Base-by-base conservation (phyloP, 37 sponge, comb jelly and placozoan species). In the Oscarella lobularis region DNA sequence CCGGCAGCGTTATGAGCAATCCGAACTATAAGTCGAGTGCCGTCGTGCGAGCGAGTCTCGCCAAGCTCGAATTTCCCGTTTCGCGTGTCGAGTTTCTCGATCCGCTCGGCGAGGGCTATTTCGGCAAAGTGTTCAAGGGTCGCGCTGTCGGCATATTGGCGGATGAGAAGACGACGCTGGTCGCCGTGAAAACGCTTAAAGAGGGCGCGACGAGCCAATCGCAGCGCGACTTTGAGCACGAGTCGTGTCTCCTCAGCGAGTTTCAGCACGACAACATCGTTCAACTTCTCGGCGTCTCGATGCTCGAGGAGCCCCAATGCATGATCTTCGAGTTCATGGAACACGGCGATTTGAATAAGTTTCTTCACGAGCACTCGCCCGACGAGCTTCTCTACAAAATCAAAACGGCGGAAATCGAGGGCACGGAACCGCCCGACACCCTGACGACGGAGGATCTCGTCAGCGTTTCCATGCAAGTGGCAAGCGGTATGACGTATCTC, bases 251-350 rank as follows among this genome's bases (percentile, higher is more conserved):
- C 14, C 81, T 85, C 81, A 76, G 74, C 30, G 37, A 60, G 3
- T 85, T 85, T 27, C 72, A 87, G 31, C 88, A 92, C 66, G 33
- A 31, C 0, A 81, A 82, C 65, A 73, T 86, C 0, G 39, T 86
- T 20, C 67, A 73, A 27, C 71, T 82, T 35, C 39, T 86, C 1
- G 87, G 72, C 1, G 73, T 86, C 30, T 86, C 82, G 60, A 77
- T 72, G 3, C 5, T 5, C 6, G n/a, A 33, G 0, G 65, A 60
- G 36, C 80, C 74, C 27, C 80, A 73, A 73, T 81, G 82, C 31
- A 86, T 86, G 87, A 78, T 86, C 0, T 82, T 86, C 41, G 82
- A 86, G 78, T 82, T 77, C 66, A 87, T 92, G 92, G 73, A 85
- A 40, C 40, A 81, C 36, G 92, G 92, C 48, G 92, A 92, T 36